Percentiles rank a stretch among this genome's conserved stretches.
phyloP scores from a whole-genome alignment of 2,888 invertebrate genomes.

The Parnassius orleans region DNA sequence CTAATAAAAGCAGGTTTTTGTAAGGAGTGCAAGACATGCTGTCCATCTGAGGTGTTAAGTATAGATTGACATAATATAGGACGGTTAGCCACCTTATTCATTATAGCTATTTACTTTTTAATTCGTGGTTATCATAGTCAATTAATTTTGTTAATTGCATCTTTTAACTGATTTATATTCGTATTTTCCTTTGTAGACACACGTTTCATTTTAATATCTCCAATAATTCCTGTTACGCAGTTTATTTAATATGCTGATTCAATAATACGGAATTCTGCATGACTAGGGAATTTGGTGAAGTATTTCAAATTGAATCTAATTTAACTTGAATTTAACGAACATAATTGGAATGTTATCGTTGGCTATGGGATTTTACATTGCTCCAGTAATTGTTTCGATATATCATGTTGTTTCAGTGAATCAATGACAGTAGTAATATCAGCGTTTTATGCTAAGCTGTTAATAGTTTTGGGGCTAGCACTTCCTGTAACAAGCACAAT shows the following conservation, averaged over 20 bases:
- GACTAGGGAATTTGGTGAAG: constrained; percentile 12
- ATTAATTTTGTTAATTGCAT: too few relatives aligned
- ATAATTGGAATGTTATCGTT: constrained; percentile 30
- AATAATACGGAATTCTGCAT: constrained; percentile 10
- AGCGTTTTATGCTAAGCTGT: constrained; percentile 83
- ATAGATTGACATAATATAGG: too few relatives aligned
- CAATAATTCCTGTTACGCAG: constrained; percentile 9
- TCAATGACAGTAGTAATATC: constrained; percentile 82
- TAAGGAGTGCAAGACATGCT: too few relatives aligned
- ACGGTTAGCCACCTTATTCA: too few relatives aligned
- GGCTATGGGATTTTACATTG: constrained; percentile 32
- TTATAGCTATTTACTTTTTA: too few relatives aligned
- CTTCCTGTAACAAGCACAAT: constrained; percentile 84
- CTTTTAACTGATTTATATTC: too few relatives aligned
- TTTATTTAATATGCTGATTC: constrained; percentile 13
- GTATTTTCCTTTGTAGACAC: too few relatives aligned
- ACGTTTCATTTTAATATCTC: background rate
- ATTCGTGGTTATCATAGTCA: too few relatives aligned
- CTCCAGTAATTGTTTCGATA: constrained; percentile 44
- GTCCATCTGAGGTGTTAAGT: too few relatives aligned
- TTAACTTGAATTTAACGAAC: constrained; percentile 20
- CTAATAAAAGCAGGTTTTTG: too few relatives aligned
- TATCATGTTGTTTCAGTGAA: constrained; percentile 74
- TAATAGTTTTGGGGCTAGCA: constrained; percentile 84
- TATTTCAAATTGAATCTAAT: constrained; percentile 20